Conservation (phyloP, 2,113 vertebrate species). For the Aplodontia rufa region DNA sequence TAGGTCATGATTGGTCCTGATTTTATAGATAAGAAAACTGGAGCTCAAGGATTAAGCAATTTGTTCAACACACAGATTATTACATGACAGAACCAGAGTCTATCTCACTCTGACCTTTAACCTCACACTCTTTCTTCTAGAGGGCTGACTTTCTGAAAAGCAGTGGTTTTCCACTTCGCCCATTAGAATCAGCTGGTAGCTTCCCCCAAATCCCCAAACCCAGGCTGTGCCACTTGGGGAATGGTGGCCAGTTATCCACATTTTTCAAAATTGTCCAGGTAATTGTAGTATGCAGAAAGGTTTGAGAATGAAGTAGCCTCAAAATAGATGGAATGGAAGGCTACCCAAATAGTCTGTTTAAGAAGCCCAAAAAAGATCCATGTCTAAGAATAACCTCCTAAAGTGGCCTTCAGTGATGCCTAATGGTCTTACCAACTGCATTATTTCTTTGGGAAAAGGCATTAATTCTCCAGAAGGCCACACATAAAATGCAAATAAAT, state of each 20-base stretch:
- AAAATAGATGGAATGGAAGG: neutral
- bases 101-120: neutral
- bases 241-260: neutral
- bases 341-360: neutral
- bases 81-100: neutral
- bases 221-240: neutral
- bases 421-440: neutral
- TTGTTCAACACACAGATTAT: neutral
- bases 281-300: neutral
- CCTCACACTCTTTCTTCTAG: neutral
- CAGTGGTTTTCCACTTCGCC: neutral
- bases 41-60: neutral
- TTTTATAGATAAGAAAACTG: neutral
- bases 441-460: neutral
- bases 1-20: neutral
- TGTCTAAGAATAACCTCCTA: neutral
- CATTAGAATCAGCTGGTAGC: neutral
- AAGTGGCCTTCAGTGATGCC: neutral
- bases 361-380: neutral
- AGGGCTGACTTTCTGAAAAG: neutral
- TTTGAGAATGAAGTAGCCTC: conserved; percentile 8
- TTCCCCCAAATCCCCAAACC: neutral
- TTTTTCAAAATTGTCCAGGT: neutral
- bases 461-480: conserved; percentile 14
- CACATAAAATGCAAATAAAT: conserved; percentile 42